These are phyloP conservation scores for Leptogaster cylindrica DNA, from an alignment of 2,888 invertebrate genomes.

Conservation along the genomic window DNA sequence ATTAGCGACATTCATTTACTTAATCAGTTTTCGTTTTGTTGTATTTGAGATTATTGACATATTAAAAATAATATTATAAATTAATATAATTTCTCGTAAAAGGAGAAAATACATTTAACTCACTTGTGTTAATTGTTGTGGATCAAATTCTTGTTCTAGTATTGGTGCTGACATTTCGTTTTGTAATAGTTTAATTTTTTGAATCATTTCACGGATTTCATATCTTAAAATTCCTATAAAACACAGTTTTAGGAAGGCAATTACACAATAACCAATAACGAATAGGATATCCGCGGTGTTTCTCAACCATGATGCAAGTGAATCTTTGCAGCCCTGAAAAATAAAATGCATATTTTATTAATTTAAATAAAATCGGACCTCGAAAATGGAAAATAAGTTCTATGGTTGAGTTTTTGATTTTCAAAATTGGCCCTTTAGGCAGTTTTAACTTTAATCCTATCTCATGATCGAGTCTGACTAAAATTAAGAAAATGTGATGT, in stretches of 20 bases:
- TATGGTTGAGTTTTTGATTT: too few relatives aligned
- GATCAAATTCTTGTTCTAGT: conserved; percentile 54
- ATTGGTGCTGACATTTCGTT: conserved; percentile 69
- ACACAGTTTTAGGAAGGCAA: conserved; percentile 87
- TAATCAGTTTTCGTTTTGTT: too few relatives aligned
- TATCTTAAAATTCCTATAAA: conserved; percentile 85
- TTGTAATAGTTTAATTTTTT: conserved; percentile 82
- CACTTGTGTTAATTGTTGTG: conserved; percentile 49
- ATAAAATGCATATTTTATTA: conserved; percentile 9
- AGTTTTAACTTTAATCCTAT: too few relatives aligned
- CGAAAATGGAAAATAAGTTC: too few relatives aligned
- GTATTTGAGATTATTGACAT: too few relatives aligned
- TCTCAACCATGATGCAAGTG: conserved; percentile 75
- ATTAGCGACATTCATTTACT: too few relatives aligned
- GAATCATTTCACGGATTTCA: conserved; percentile 90
- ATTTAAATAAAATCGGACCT: too few relatives aligned
- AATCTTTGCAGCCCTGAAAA: conserved; percentile 73
- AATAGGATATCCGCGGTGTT: conserved; percentile 82
- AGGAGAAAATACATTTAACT: not conserved
- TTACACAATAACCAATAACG: conserved; percentile 84
- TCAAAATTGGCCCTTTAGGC: too few relatives aligned
- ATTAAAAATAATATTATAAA: too few relatives aligned
- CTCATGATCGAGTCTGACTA: too few relatives aligned
- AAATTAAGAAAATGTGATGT: too few relatives aligned
- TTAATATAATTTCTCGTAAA: too few relatives aligned